phyloP scores from a whole-genome alignment of 2,113 vertebrate genomes.

The Erinaceus europaeus region DNA sequence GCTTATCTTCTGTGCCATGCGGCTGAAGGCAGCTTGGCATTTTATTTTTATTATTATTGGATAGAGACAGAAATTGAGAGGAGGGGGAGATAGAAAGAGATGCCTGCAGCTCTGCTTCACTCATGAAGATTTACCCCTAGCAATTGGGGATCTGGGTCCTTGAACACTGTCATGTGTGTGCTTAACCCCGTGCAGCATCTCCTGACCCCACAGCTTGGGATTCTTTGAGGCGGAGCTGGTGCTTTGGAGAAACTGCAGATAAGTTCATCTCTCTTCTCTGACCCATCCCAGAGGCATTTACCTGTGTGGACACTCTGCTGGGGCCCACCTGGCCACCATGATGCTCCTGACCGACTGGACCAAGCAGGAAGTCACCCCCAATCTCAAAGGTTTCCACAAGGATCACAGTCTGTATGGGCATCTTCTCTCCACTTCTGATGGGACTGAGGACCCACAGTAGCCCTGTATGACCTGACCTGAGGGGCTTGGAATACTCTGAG shows the following conservation, averaged over 20 bases:
- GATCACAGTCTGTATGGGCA: not conserved
- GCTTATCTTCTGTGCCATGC: no score
- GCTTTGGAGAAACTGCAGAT: not conserved
- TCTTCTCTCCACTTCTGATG: not conserved
- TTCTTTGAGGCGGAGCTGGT: no score
- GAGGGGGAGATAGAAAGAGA: no score
- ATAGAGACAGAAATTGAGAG: no score
- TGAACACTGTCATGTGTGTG: no score
- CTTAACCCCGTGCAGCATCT: no score
- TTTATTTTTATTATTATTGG: no score
- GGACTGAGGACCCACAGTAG: not conserved
- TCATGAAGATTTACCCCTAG: no score
- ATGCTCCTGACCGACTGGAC: conserved; percentile 91
- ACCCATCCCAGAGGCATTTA: conserved; percentile 86
- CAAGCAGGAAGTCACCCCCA: conserved; percentile 80
- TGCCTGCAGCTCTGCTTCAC: no score
- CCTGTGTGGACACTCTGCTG: conserved; percentile 95
- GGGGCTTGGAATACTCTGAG: rapidly evolving
- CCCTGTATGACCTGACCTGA: rapidly evolving
- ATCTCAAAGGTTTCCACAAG: conserved; percentile 87
- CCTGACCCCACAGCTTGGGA: no score
- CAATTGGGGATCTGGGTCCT: no score
- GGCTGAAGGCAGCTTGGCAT: no score
- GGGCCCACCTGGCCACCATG: conserved; percentile 94
- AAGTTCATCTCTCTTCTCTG: not conserved